Percentiles rank a stretch among this genome's conserved stretches.
phyloP scores from a whole-genome alignment of 2,797 vertebrate genomes.

The Ctenosaura bakeri region DNA sequence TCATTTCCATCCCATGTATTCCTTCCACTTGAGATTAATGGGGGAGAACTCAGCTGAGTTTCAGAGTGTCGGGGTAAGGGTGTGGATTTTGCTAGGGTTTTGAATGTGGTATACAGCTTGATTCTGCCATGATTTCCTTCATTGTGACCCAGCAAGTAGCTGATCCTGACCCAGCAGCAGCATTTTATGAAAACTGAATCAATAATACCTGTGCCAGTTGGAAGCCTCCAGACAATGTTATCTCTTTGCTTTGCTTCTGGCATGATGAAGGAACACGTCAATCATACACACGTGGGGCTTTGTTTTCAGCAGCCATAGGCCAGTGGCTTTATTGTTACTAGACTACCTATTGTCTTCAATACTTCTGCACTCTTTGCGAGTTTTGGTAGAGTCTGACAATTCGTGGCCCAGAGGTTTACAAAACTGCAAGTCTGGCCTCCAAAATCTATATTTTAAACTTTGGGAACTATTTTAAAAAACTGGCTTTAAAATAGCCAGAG shows the following conservation, averaged over 20 bases:
- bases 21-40: background rate
- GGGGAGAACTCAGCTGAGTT: too few relatives aligned
- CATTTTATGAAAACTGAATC: slow-evolving; percentile 33
- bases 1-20: too few relatives aligned
- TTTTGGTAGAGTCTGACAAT: background rate
- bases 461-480: background rate
- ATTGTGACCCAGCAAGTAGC: slow-evolving; percentile 21
- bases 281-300: slow-evolving; percentile 28
- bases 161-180: slow-evolving; percentile 35
- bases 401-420: background rate
- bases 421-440: background rate
- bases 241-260: slow-evolving; percentile 35
- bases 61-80: too few relatives aligned
- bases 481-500: background rate
- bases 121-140: slow-evolving; percentile 20
- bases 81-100: background rate
- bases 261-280: slow-evolving; percentile 38
- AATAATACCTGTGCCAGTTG: slow-evolving; percentile 33
- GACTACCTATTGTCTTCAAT: slow-evolving; percentile 26
- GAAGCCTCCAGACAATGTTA: slow-evolving; percentile 33
- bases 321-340: slow-evolving; percentile 22
- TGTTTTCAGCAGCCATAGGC: slow-evolving; percentile 36
- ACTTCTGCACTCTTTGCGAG: background rate
- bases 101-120: background rate
- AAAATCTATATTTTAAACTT: background rate